Conservation (phyloP, 2,888 invertebrate species). For the Galerucella calmariensis region DNA sequence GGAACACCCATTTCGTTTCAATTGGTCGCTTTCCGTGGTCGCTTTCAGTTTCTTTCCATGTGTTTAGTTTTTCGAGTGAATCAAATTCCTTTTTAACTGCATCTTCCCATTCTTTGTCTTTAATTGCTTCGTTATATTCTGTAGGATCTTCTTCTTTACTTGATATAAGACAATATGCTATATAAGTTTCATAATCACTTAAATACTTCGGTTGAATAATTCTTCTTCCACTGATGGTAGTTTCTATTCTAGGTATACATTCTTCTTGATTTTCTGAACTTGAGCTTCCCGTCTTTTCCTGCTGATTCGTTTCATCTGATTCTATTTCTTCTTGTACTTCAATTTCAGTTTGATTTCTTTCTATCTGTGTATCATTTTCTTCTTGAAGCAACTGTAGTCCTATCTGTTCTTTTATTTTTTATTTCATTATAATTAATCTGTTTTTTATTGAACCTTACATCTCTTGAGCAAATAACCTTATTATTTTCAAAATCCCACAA, state of each 20-base stretch:
- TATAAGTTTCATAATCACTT: constrained; percentile 4
- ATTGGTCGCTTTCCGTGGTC: constrained; percentile 25
- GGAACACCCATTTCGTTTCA: constrained; percentile 36
- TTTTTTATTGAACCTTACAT: constrained; percentile 49
- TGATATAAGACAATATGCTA: too few relatives aligned
- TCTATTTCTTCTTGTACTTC: not conserved
- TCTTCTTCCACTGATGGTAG: constrained; percentile 37
- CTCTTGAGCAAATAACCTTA: constrained; percentile 43
- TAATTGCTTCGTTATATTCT: constrained; percentile 23
- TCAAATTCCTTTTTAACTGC: constrained; percentile 17
- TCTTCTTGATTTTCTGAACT: not conserved
- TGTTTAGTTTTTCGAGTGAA: constrained; percentile 15
- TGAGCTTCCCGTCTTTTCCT: not conserved
- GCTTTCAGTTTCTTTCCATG: constrained; percentile 21
- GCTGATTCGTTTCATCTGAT: constrained; percentile 2
- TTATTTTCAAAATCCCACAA: constrained; percentile 43
- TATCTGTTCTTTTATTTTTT: constrained; percentile 17
- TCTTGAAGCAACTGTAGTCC: constrained; percentile 1
- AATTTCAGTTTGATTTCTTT: constrained; percentile 2
- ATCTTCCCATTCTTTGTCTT: constrained; percentile 16
- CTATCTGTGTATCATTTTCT: constrained; percentile 1
- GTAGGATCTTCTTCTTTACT: constrained; percentile 7
- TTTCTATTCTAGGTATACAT: too few relatives aligned
- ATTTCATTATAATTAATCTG: constrained; percentile 37
- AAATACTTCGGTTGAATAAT: constrained; percentile 17